These are phyloP conservation scores for Catharus bicknelli DNA, from an alignment of 2,113 vertebrate species.

Conservation along the genomic window DNA sequence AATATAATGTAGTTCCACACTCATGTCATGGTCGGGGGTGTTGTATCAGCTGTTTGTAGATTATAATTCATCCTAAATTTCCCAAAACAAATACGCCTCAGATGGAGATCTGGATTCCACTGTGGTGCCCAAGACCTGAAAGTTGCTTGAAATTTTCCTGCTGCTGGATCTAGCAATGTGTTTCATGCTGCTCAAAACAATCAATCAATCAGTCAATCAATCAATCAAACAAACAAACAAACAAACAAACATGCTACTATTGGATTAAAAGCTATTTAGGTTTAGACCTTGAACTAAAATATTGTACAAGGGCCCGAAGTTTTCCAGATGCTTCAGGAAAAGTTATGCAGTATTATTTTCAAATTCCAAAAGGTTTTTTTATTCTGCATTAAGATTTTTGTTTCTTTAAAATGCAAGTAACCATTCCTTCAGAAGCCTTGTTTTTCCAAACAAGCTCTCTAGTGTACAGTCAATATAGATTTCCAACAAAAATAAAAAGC, in stretches of 20 bases:
- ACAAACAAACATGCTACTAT: not conserved
- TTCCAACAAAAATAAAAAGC: not conserved
- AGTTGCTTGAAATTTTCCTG: not conserved
- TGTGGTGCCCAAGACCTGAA: not conserved
- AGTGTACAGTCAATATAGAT: not conserved
- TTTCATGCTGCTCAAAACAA: not conserved
- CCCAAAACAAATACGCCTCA: not conserved
- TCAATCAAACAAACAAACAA: too few species aligned
- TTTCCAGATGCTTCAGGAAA: not conserved
- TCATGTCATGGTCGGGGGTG: accelerated
- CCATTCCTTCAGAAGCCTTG: not conserved
- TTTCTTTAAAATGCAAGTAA: not conserved
- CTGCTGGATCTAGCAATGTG: not conserved
- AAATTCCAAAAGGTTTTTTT: not conserved
- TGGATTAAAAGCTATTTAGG: not conserved
- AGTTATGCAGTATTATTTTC: not conserved
- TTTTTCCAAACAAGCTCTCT: not conserved
- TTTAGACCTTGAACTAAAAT: not conserved
- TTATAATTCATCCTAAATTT: not conserved
- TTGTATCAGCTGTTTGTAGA: not conserved
- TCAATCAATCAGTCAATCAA: too few species aligned
- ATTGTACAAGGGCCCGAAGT: not conserved
- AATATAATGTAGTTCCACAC: not conserved
- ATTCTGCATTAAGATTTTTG: not conserved
- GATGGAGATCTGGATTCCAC: not conserved